These are phyloP conservation scores for Trogon melanurus DNA, from an alignment of 2,113 vertebrate genomes.

Conservation along the genomic window DNA sequence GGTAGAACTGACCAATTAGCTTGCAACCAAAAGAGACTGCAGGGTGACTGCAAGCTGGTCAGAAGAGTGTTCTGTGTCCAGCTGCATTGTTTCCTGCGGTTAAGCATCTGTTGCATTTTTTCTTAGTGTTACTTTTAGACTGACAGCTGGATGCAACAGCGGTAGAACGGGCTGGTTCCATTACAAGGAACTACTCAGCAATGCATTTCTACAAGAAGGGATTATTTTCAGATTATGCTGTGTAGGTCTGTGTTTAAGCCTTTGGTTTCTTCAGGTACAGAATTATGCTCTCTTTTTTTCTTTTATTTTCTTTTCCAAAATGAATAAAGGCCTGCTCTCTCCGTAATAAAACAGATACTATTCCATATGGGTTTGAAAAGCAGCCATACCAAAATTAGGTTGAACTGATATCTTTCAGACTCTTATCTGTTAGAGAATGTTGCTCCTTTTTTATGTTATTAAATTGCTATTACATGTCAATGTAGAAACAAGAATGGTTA, in stretches of 20 bases:
- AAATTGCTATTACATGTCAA: conserved; percentile 1
- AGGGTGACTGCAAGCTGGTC: neutral
- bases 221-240: neutral
- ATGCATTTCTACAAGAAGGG: neutral
- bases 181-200: neutral
- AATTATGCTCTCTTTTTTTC: neutral
- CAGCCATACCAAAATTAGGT: neutral
- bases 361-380: neutral
- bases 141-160: neutral
- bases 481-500: conserved; percentile 39
- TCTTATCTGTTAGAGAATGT: conserved; percentile 23
- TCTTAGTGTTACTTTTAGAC: neutral
- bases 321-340: neutral
- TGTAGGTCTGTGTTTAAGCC: neutral
- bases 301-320: neutral
- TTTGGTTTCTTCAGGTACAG: neutral
- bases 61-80: neutral
- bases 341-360: neutral
- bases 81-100: neutral
- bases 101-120: neutral
- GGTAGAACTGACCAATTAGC: neutral
- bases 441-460: neutral
- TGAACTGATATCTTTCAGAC: neutral
- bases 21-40: neutral
- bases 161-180: neutral